A percentile compares a stretch with the other conserved stretches of the same genome.
Evolutionary conservation across 2,888 invertebrate species (phyloP).

Genomic region (Ophion costatus): DNA sequence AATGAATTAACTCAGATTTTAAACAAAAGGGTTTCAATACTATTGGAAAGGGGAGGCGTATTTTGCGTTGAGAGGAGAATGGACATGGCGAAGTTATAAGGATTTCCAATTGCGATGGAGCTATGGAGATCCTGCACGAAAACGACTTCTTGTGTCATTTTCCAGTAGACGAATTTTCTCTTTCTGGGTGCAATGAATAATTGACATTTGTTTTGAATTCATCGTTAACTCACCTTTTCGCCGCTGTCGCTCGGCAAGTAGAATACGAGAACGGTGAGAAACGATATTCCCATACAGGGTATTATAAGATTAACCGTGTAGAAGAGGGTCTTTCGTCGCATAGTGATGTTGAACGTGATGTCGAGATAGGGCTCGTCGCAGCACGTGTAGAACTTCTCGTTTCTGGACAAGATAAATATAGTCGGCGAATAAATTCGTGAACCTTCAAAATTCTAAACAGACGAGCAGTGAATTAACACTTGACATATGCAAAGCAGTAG

Average conservation of each 20-base stretch:
- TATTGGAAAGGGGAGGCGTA: too few relatives aligned
- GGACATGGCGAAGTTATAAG: too few relatives aligned
- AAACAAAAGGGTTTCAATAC: too few relatives aligned
- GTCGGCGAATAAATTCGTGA: not conserved
- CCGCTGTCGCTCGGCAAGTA: slow-evolving; percentile 99
- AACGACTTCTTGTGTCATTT: too few relatives aligned
- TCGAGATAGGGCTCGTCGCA: slow-evolving; percentile 98
- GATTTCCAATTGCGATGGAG: too few relatives aligned
- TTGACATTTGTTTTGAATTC: not conserved
- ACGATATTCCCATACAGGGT: slow-evolving; percentile 98
- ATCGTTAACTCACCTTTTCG: slow-evolving; percentile 91
- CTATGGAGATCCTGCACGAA: too few relatives aligned
- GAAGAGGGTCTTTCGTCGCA: slow-evolving; percentile 97
- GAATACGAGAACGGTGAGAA: slow-evolving; percentile 98
- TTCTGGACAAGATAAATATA: slow-evolving; percentile 84
- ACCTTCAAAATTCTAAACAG: not conserved
- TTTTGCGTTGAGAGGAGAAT: too few relatives aligned
- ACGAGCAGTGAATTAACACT: not conserved
- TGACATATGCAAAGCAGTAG: not conserved
- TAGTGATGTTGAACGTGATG: slow-evolving; percentile 98
- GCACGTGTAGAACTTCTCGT: slow-evolving; percentile 97
- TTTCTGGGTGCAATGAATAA: not conserved
- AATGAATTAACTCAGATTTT: too few relatives aligned
- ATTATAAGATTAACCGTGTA: slow-evolving; percentile 98
- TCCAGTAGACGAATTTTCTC: not conserved